Evolutionary conservation across 2,888 invertebrate species (phyloP), one percentile per base, ranked within the genome.

Genomic region (Ethmia dodecea): DNA sequence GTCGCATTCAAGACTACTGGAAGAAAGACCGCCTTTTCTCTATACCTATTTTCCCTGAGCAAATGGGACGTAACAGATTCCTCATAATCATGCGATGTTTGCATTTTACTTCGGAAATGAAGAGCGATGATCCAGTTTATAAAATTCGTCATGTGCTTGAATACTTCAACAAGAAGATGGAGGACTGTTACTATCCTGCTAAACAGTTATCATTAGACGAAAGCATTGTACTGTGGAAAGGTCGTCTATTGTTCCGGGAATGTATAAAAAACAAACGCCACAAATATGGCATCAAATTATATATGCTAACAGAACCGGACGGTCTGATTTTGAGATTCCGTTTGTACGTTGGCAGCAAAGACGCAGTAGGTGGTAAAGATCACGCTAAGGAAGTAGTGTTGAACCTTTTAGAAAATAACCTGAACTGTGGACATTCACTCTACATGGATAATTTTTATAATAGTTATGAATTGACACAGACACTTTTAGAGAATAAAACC

Each of bases 271-370:
- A 55, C n/a, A n/a, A n/a, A n/a, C n/a, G n/a, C n/a, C n/a, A n/a
- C n/a, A n/a, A n/a, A n/a, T n/a, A n/a, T n/a, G 66, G 67, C 1
- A 49, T 67, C 1, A 66, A 65, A 40, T 28, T 72, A 0, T 66
- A 73, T 40, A 52, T 61, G 10, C 43, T 73, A 2, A 52, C 57
- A 3, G 58, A 64, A 38, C 53, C 61, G 14, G 45, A 55, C 38
- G 67, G 67, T 33, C 11, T 37, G n/a, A 22, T n/a, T 13, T n/a
- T 33, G 13, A 25, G 30, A 16, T 49, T 37, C 12, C 44, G 46
- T 13, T 35, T 61, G 22, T 29, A 37, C 13, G 48, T 40, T 9
- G 52, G 54, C 28, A 39, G 43, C 4, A 6, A 20, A 5, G 34
- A 31, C 40, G 47, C 50, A 40, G 37, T 39, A 13, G 13, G 30